Evolutionary conservation across 2,113 vertebrate genomes (phyloP), one percentile per base, ranked within the genome.

Genomic region (Amphiprion ocellaris): DNA sequence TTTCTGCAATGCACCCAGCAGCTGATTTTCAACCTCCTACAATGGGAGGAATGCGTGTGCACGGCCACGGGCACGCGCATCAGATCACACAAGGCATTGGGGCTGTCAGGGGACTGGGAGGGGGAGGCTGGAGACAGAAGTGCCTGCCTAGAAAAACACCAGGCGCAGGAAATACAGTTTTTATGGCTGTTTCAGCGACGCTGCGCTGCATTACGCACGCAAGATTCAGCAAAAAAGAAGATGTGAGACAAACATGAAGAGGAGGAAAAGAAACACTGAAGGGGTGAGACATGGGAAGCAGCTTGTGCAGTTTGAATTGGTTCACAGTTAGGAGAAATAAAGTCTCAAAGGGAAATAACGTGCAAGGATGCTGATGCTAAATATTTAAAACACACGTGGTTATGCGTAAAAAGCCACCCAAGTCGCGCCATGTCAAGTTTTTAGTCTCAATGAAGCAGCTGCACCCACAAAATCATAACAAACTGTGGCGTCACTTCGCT

Each of bases 71-170:
- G 62, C 50, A 4, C 39, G 60, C 44, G 58, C 62, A 17, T 68
- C 58, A 58, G 62, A 87, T 87, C 87, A 69, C 81, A 78, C 53
- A 68, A 82, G 67, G 79, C 62, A 73, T 73, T 60, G 10, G 24
- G 69, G 47, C 49, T 59, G 62, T 85, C 86, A 69, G 53, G 87
- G 83, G 88, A 90, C 70, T 78, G 87, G 90, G 91, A 90, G 89
- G 79, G 65, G 80, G 39, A 23, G 46, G 73, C 59, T 68, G 16
- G 73, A 89, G 87, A 87, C 72, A 85, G 83, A 78, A 26, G 76
- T 81, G 71, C 17, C 70, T 84, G 87, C 87, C 88, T 54, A 91
- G 77, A 84, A 87, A 87, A 90, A 92, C 86, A 92, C 41, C 81
- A 74, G 70, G 71, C 64, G 78, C 76, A 89, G 90, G 89, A 90